Conservation (phyloP, 2,888 invertebrate species). For the Tetheella fluctuosa region DNA sequence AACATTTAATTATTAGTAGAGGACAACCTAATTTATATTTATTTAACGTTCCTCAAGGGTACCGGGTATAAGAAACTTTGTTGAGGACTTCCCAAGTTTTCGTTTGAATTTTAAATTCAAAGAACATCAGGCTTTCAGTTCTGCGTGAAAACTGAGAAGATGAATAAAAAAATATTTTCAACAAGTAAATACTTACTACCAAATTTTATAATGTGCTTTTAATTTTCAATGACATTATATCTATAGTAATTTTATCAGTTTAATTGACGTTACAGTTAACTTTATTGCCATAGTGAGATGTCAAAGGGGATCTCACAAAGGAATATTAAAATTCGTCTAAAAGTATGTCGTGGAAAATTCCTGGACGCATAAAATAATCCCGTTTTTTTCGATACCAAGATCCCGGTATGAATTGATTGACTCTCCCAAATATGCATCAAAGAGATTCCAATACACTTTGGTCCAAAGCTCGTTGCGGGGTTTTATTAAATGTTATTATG, state of each 20-base stretch:
- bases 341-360: background rate
- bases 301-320: background rate
- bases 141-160: slow-evolving; percentile 3
- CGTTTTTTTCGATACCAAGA: slow-evolving; percentile 1
- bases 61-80: background rate
- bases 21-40: slow-evolving; percentile 8
- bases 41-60: slow-evolving; percentile 2
- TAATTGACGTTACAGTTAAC: background rate
- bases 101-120: slow-evolving; percentile 7
- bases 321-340: background rate
- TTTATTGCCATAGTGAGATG: background rate
- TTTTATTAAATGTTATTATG: slow-evolving; percentile 16
- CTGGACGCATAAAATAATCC: background rate
- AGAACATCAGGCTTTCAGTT: background rate
- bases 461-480: background rate
- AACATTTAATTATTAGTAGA: slow-evolving; percentile 5
- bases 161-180: background rate
- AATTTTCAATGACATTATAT: background rate
- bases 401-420: slow-evolving; percentile 1
- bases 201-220: background rate
- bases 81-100: background rate
- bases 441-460: slow-evolving; percentile 6
- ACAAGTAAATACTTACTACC: background rate
- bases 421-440: slow-evolving; percentile 4
- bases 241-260: background rate